phyloP scores from a whole-genome alignment of 2,113 vertebrate genomes.

The Hyperoodon ampullatus region DNA sequence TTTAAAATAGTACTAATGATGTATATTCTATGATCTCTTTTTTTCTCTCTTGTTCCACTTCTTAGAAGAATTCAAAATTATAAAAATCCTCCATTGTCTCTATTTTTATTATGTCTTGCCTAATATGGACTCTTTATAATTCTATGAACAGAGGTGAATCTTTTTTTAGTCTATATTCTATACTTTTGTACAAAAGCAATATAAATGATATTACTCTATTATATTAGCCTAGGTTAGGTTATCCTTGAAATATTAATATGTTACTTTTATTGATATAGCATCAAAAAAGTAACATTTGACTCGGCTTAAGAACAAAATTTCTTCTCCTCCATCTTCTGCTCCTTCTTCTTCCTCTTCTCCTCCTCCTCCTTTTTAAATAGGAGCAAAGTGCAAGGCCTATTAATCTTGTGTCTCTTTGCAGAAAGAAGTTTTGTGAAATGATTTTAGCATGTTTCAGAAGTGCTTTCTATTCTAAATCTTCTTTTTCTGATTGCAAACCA shows the following conservation, averaged over 20 bases:
- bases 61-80: not conserved
- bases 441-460: not conserved
- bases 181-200: not conserved
- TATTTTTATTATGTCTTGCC: not conserved
- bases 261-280: not conserved
- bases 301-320: not conserved
- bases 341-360: too few species aligned
- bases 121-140: not conserved
- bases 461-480: not conserved
- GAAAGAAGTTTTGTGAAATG: not conserved
- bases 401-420: not conserved
- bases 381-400: not conserved
- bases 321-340: not conserved
- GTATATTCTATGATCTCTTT: not conserved
- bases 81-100: not conserved
- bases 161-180: not conserved
- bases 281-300: constrained; percentile 20
- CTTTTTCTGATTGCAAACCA: not conserved
- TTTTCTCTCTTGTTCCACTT: not conserved
- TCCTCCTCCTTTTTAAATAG: not conserved
- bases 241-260: not conserved
- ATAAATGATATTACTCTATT: not conserved
- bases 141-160: not conserved
- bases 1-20: not conserved
- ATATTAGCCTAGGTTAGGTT: not conserved